Evolutionary conservation across 2,113 vertebrate genomes (phyloP), one percentile per base, ranked within the genome.

Genomic region (Nestor notabilis): DNA sequence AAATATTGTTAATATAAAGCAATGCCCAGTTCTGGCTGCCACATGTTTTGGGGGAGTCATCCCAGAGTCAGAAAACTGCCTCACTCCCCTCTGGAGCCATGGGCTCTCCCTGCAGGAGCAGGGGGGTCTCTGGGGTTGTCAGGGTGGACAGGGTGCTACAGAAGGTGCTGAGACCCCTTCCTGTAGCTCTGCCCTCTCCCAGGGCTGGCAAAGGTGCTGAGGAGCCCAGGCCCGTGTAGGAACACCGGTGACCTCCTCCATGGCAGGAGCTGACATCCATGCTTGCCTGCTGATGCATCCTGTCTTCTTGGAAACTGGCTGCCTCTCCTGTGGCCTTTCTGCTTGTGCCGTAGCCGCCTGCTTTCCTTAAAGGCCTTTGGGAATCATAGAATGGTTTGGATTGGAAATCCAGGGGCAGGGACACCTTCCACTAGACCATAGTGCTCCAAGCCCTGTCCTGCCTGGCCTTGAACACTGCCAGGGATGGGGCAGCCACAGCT

Each of bases 1-100:
- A 12, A 24, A 17, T 4, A 1, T 7, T 2, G 11, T 7, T 6
- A 23, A 4, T 9, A 4, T 0, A 1, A 13, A 41, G 89, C 1
- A 0, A 5, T 7, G 28, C 66, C 50, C 9, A 1, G 28, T 4
- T 23, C 28, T 14, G 8, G 64, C 28, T 21, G 64, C 49, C 18
- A 4, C 39, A 1, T 5, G 14, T 18, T 6, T 20, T 24, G 15
- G 33, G 31, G 49, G 39, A 35, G 23, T 43, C 37, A 28, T 25
- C 25, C 49, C 47, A 23, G 47, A 41, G 18, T 2, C 13, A 10
- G 29, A 79, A 43, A 44, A 28, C 61, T 31, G 56, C n/a, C 56
- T 27, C n/a, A 6, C 17, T 37, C 20, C 74, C 15, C 27, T 24
- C 74, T 31, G n/a, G n/a, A 31, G n/a, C 11, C 56, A 16, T 58